Evolutionary conservation across 2,113 vertebrate genomes (phyloP).

Genomic region (Crocuta crocuta): DNA sequence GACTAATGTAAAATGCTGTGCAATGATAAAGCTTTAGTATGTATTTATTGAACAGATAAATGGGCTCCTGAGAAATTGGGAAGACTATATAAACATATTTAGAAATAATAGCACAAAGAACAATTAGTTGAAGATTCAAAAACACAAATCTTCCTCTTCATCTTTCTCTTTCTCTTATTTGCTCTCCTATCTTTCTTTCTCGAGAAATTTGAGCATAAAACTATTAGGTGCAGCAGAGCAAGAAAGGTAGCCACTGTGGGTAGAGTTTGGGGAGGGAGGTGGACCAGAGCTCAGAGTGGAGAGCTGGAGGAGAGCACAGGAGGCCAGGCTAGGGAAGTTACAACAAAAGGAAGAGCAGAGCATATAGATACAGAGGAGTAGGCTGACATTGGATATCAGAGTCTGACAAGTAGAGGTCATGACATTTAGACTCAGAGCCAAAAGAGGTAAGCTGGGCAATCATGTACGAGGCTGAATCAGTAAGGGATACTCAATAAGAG

Average conservation of each 20-base stretch:
- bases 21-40: background rate
- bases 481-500: background rate
- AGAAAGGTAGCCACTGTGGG: background rate
- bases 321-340: too few species aligned
- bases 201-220: background rate
- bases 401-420: background rate
- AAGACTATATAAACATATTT: background rate
- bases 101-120: background rate
- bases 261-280: rapidly evolving
- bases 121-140: background rate
- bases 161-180: background rate
- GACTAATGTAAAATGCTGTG: background rate
- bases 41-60: background rate
- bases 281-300: background rate
- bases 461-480: too few species aligned
- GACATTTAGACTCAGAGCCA: background rate
- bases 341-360: too few species aligned
- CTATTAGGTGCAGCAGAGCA: background rate
- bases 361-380: rapidly evolving
- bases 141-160: background rate
- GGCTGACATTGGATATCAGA: background rate
- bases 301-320: too few species aligned
- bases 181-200: background rate
- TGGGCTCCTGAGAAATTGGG: background rate
- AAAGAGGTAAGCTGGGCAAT: background rate